Evolutionary conservation across 35 echinoderm and acorn worm genomes (phyloP), one percentile per base, ranked within the genome.

Genomic region (Ptychodera flava): DNA sequence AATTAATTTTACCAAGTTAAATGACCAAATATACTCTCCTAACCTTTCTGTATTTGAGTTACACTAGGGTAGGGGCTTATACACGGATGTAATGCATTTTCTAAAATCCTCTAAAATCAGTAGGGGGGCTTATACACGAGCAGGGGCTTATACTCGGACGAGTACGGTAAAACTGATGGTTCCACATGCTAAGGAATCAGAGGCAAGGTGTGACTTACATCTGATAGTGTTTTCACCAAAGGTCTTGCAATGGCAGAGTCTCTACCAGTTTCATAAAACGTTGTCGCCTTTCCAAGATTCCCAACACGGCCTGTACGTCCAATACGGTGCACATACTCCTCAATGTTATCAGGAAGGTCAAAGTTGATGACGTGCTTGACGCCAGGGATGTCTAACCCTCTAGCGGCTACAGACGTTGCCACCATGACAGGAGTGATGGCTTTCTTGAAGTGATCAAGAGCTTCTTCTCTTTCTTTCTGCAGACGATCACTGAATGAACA

Each of bases 301-400:
- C 96, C 96, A 29, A 93, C 93, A 77, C 96, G 90, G 2, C 96
- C 96, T n/a, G 96, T 99, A 85, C 96, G 80, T 30, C 96, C 96
- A 32, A 99, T 99, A 27, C 96, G 85, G 35, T 99, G 96, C 30
- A 99, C 96, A 77, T 99, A 99, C 85, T 99, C 96, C 0, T 92
- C 90, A 80, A 93, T 92, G 36, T 83, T 85, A 31, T 78, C 81
- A 1, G 96, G 96, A 15, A 99, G 88, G 76, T 99, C 96, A 84
- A 89, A 92, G 91, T 99, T 99, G 34, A 99, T 88, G 0, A 99
- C 96, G 81, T 99, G 96, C 87, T 99, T 94, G n/a, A 99, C 96
- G 14, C 64, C 35, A 30, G 96, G 92, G 78, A 99, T 99, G 82
- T 99, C 96, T 15, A 99, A 85, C 28, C 96, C 96, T 79, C 96